phyloP scores from a whole-genome alignment of 1,140 invertebrate species.

The Scaptodrosophila lebanonensis region DNA sequence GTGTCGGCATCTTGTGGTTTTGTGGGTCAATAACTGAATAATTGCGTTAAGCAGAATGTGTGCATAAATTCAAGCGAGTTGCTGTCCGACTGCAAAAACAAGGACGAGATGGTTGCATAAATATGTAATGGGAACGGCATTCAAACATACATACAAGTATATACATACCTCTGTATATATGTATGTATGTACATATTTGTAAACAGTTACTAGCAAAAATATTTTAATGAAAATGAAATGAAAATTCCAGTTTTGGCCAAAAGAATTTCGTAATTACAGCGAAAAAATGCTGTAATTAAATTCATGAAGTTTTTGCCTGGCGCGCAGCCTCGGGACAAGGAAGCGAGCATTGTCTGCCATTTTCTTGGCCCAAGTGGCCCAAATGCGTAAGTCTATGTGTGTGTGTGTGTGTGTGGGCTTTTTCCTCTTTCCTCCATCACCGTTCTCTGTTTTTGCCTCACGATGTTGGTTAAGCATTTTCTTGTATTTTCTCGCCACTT shows the following conservation, averaged over 20 bases:
- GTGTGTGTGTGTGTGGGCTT: too few relatives aligned
- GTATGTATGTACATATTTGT: constrained; percentile 42
- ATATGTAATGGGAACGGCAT: too few relatives aligned
- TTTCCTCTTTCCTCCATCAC: constrained; percentile 38
- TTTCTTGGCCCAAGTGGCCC: constrained; percentile 16
- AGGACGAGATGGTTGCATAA: too few relatives aligned
- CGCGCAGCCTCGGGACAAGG: constrained; percentile 21
- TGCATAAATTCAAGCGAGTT: constrained; percentile 20
- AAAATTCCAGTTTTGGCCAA: constrained; percentile 70
- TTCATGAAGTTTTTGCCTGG: constrained; percentile 64
- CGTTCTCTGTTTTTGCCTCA: too few relatives aligned
- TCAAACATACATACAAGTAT: background rate
- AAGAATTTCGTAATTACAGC: constrained; percentile 75
- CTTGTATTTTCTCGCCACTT: constrained; percentile 72
- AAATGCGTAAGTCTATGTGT: constrained; percentile 1
- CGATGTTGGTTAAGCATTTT: constrained; percentile 70
- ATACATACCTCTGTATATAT: background rate
- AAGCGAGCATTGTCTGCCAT: constrained; percentile 32
- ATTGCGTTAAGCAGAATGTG: constrained; percentile 36
- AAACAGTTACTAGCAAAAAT: constrained; percentile 63
- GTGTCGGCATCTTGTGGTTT: constrained; percentile 57
- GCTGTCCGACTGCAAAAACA: background rate
- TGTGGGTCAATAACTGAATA: constrained; percentile 70
- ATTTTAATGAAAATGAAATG: constrained; percentile 74
- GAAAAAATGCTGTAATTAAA: constrained; percentile 73